A percentile compares a stretch with the other conserved stretches of the same genome.
phyloP scores from a whole-genome alignment of 2,113 vertebrate genomes.

The Petrocephalus microphthalmus region DNA sequence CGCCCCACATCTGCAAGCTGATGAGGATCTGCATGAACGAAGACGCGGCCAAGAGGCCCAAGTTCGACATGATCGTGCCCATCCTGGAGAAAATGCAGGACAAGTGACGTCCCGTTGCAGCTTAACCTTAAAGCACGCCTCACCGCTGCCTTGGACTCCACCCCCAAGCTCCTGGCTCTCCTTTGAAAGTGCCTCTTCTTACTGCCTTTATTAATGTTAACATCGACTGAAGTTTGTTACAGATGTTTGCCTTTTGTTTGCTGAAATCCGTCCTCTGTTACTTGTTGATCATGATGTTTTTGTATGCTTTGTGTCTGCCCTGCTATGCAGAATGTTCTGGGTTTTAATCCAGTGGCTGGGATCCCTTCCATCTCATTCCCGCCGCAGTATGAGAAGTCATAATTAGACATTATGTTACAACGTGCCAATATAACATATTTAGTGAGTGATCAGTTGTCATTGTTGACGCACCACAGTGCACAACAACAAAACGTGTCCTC shows the following conservation, averaged over 20 bases:
- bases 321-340: background rate
- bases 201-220: background rate
- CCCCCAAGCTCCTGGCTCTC: background rate
- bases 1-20: slow-evolving; percentile 92
- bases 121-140: slow-evolving; percentile 27
- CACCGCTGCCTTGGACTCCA: slow-evolving; percentile 29
- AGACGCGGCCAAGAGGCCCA: slow-evolving; percentile 93
- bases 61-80: slow-evolving; percentile 97
- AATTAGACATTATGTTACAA: background rate
- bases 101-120: slow-evolving; percentile 61
- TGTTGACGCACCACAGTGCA: no score
- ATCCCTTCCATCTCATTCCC: background rate
- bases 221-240: background rate
- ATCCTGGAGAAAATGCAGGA: slow-evolving; percentile 99
- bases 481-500: no score
- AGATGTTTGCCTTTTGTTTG: background rate
- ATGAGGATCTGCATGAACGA: slow-evolving; percentile 99
- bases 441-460: no score
- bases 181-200: background rate
- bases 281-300: background rate
- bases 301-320: background rate
- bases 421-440: background rate
- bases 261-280: background rate
- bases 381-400: background rate
- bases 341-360: background rate